phyloP scores from a whole-genome alignment of 1,140 invertebrate species.

The Neodiprion lecontei region DNA sequence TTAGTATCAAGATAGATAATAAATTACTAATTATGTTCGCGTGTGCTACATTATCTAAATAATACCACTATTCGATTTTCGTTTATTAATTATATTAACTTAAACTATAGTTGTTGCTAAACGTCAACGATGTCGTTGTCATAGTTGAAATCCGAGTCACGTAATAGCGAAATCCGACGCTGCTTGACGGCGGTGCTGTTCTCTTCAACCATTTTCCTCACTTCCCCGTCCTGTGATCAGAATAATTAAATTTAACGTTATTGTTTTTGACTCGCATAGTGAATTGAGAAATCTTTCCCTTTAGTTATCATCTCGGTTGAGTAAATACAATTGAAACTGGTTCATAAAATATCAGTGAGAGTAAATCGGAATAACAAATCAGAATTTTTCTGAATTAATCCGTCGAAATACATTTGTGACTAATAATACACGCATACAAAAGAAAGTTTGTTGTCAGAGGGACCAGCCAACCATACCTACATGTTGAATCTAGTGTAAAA shows the following conservation, averaged over 20 bases:
- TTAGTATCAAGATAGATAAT: not conserved
- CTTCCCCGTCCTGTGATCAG: constrained; percentile 52
- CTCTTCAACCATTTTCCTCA: constrained; percentile 57
- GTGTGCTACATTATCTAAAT: not conserved
- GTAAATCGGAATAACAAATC: constrained; percentile 7
- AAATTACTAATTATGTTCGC: not conserved
- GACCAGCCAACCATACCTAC: too few relatives aligned
- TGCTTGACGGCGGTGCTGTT: constrained; percentile 52
- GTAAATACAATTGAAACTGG: not conserved
- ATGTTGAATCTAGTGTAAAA: too few relatives aligned
- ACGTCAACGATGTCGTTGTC: constrained; percentile 59
- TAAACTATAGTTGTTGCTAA: constrained; percentile 24
- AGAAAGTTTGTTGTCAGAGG: too few relatives aligned
- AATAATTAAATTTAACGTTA: not conserved
- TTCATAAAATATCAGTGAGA: constrained; percentile 17
- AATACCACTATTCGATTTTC: not conserved
- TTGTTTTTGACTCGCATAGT: not conserved
- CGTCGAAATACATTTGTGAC: not conserved
- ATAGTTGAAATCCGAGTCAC: constrained; percentile 61
- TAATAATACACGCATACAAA: too few relatives aligned
- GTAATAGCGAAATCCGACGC: constrained; percentile 57
- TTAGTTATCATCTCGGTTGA: not conserved
- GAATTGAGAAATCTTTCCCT: not conserved
- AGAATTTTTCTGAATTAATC: not conserved
- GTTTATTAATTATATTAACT: not conserved